These are phyloP conservation scores for Acleris laterana DNA, from an alignment of 2,888 invertebrate genomes.

Conservation along the genomic window DNA sequence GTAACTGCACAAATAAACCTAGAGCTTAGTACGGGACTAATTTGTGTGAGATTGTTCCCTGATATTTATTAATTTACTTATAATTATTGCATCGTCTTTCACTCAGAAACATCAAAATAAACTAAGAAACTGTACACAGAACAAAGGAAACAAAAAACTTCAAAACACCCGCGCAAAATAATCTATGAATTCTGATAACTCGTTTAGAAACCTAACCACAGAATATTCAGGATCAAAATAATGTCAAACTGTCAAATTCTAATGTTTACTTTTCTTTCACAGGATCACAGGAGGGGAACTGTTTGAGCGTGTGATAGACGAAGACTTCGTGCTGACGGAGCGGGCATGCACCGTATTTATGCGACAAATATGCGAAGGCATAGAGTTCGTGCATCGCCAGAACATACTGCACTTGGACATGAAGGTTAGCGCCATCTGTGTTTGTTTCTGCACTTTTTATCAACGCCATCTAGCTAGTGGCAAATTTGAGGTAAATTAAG, in stretches of 20 bases:
- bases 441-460: conserved; percentile 22
- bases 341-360: conserved; percentile 98
- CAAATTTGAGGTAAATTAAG: neutral
- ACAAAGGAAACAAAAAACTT: too few species aligned
- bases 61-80: neutral
- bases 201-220: too few species aligned
- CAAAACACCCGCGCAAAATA: too few species aligned
- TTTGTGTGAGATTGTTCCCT: too few species aligned
- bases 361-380: conserved; percentile 98
- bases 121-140: too few species aligned
- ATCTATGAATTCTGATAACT: too few species aligned
- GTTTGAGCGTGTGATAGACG: conserved; percentile 99
- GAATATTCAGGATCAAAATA: too few species aligned
- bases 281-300: conserved; percentile 99
- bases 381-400: conserved; percentile 98
- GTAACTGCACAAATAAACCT: neutral
- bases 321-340: conserved; percentile 98
- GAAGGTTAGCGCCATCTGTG: conserved; percentile 87
- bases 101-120: too few species aligned
- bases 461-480: conserved; percentile 7
- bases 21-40: too few species aligned
- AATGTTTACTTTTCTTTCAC: conserved; percentile 53
- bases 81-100: too few species aligned
- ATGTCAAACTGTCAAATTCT: neutral
- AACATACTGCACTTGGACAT: conserved; percentile 98